Evolutionary conservation across 2,797 vertebrate genomes (phyloP), one percentile per base, ranked within the genome.

Genomic region (Pseudomugil tenellus): DNA sequence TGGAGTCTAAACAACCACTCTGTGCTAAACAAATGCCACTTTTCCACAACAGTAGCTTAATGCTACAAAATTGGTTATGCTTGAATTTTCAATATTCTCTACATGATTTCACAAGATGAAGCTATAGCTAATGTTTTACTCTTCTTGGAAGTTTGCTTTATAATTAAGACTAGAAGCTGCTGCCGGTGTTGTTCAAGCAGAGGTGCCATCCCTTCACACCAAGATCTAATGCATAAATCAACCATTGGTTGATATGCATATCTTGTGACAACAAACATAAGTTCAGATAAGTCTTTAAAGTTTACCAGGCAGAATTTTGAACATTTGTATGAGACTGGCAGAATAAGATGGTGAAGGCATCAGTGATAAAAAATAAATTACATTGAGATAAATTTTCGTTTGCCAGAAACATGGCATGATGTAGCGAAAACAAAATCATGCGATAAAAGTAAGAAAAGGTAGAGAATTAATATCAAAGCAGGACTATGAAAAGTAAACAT

Each of bases 11-110:
- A 63, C 37, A 70, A 51, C 4, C 17, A 23, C 58, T 37, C 32
- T 6, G 32, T 7, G 8, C 63, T 58, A 74, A 67, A 74, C 25
- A 72, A 82, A 58, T 35, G 46, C 1, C n/a, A 43, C 21, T 63
- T 69, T 76, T 61, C 49, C 39, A 51, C 32, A 0, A 21, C 10
- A 32, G 26, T n/a, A 51, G 60, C 19, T 53, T 26, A 19, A 55
- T 64, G 34, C 5, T 51, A 54, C 25, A 53, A 48, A 52, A 57
- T 53, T 11, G 21, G 39, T n/a, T 58, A 3, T 57, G 57, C 23
- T 58, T 70, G 63, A 26, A 52, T 59, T 61, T 21, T 53, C 13
- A 53, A 48, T 54, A 55, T 63, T 62, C 43, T 67, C 17, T 58
- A 16, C 26, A 46, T 1, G 8, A 16, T 70, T 74, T 72, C 8